phyloP scores from a whole-genome alignment of 1,140 invertebrate species.

The Pseudachorutes palmiensis region DNA sequence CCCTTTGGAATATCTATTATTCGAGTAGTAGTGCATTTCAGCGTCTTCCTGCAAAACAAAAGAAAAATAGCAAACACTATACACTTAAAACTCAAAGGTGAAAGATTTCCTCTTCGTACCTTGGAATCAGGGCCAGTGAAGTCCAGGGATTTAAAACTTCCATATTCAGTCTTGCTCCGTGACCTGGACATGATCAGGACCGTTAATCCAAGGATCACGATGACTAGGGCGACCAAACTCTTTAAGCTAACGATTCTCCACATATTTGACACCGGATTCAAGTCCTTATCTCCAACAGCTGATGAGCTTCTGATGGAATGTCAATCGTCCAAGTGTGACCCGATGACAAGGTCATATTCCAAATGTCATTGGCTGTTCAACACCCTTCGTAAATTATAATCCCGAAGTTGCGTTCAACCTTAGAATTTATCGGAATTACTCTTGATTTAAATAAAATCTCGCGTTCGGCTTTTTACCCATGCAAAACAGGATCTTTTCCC shows the following conservation, averaged over 20 bases:
- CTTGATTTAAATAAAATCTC: too few species aligned
- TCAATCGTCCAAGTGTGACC: too few species aligned
- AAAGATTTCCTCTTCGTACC: neutral
- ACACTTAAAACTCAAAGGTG: neutral
- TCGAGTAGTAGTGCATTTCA: conserved; percentile 15
- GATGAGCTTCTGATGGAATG: too few species aligned
- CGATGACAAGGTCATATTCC: too few species aligned
- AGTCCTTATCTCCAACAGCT: neutral
- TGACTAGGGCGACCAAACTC: neutral
- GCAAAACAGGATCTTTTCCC: too few species aligned
- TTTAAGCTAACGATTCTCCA: neutral
- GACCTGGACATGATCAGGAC: conserved; percentile 6
- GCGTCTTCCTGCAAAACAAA: conserved; percentile 16
- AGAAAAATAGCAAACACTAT: neutral
- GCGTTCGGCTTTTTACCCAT: too few species aligned
- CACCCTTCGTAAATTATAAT: too few species aligned
- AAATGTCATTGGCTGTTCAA: too few species aligned
- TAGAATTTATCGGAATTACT: too few species aligned
- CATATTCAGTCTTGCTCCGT: neutral
- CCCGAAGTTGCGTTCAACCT: too few species aligned
- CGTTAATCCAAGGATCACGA: neutral
- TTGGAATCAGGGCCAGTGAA: neutral
- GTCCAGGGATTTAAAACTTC: neutral
- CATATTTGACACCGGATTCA: neutral
- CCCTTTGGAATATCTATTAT: neutral